Evolutionary conservation across 2,113 vertebrate species (phyloP).

Genomic region (Barnardius zonarius): DNA sequence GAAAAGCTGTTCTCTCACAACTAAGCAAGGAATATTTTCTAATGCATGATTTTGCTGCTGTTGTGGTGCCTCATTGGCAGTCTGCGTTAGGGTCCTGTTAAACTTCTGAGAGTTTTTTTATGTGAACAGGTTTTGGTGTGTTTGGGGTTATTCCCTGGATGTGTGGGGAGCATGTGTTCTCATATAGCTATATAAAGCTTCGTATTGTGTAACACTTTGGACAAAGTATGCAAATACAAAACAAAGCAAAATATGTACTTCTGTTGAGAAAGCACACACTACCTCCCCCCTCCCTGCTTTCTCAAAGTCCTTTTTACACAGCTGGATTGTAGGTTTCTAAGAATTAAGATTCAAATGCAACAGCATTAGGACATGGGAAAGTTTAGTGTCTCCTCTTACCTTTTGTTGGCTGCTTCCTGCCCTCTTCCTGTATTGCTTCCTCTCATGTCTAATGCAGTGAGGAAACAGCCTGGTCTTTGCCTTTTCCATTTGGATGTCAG

Average conservation of each 20-base stretch:
- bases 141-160: not conserved
- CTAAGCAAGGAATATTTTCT: not conserved
- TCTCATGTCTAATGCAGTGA: not conserved
- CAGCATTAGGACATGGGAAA: not conserved
- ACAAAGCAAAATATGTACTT: conserved; percentile 2
- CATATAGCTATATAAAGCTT: not conserved
- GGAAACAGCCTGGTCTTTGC: not conserved
- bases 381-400: conserved; percentile 43
- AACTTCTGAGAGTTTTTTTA: not conserved
- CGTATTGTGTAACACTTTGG: conserved; percentile 24
- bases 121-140: not conserved
- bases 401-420: conserved; percentile 25
- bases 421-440: conserved; percentile 16
- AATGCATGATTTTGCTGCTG: not conserved
- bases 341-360: not conserved
- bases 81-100: not conserved
- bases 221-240: conserved; percentile 1
- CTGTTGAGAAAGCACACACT: not conserved
- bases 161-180: not conserved
- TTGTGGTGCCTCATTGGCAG: not conserved
- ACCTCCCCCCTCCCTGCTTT: not conserved
- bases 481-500: conserved; percentile 2
- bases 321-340: not conserved
- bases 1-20: not conserved
- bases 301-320: not conserved